phyloP scores from a whole-genome alignment of 2,888 invertebrate species.

The Dynastes grantii region DNA sequence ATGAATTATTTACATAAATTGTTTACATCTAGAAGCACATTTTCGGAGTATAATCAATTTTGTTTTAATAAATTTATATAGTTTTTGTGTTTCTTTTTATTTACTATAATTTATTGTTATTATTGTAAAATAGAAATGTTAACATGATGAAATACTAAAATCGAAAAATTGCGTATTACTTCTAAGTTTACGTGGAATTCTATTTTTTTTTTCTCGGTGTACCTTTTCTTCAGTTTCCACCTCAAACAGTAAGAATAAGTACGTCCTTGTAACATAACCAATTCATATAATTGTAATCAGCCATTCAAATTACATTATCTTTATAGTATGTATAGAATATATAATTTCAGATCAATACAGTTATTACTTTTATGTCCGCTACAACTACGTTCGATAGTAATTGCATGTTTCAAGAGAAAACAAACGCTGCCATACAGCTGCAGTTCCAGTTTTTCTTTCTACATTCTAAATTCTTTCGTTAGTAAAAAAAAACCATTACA shows the following conservation, averaged over 20 bases:
- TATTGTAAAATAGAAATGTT: no score
- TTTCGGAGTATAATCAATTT: no score
- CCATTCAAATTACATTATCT: conserved; percentile 6
- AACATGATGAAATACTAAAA: no score
- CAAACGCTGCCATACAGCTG: background rate
- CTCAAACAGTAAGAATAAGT: background rate
- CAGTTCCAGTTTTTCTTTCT: conserved; percentile 22
- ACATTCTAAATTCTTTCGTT: conserved; percentile 23
- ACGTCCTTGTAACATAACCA: conserved; percentile 21
- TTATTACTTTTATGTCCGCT: background rate
- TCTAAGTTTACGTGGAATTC: background rate
- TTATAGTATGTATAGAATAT: conserved; percentile 1
- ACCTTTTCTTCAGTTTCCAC: background rate
- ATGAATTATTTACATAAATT: no score
- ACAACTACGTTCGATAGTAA: background rate
- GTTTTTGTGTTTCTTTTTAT: no score
- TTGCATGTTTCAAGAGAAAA: conserved; percentile 35
- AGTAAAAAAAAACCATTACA: background rate
- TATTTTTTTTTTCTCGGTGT: background rate
- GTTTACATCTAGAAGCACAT: no score
- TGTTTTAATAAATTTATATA: no score
- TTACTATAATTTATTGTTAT: no score
- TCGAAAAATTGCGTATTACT: no score
- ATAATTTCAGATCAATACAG: background rate
- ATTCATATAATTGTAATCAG: conserved; percentile 7